Evolutionary conservation across 2,888 invertebrate genomes (phyloP).

Genomic region (Drosophila mettleri): DNA sequence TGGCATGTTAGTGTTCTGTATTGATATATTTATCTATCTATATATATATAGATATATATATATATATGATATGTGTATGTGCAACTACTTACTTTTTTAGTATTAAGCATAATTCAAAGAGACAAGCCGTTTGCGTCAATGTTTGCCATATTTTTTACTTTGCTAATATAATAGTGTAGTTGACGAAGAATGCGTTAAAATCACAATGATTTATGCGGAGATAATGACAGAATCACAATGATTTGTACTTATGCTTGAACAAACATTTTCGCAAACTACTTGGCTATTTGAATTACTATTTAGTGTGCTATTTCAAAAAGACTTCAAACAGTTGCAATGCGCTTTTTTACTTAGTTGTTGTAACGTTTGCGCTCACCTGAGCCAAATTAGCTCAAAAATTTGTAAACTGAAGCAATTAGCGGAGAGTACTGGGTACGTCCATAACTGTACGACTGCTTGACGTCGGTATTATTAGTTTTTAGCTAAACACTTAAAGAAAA

Average conservation of each 20-base stretch:
- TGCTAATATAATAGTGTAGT: slow-evolving; percentile 27
- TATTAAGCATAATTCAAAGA: slow-evolving; percentile 31
- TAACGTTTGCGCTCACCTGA: slow-evolving; percentile 46
- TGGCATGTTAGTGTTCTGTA: slow-evolving; percentile 16
- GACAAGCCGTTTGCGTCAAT: slow-evolving; percentile 10
- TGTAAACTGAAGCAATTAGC: slow-evolving; percentile 76
- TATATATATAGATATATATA: slow-evolving; percentile 11
- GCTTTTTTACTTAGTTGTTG: slow-evolving; percentile 46
- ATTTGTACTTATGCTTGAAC: slow-evolving; percentile 26
- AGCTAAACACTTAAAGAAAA: slow-evolving; percentile 30
- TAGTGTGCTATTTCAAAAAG: slow-evolving; percentile 74
- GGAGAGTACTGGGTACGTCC: slow-evolving; percentile 66
- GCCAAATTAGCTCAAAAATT: slow-evolving; percentile 43
- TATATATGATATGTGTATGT: slow-evolving; percentile 19
- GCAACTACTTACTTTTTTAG: slow-evolving; percentile 39
- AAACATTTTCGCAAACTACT: slow-evolving; percentile 34
- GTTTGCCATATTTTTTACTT: slow-evolving; percentile 38
- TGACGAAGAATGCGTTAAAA: slow-evolving; percentile 1
- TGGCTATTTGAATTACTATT: slow-evolving; percentile 44
- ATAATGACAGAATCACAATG: slow-evolving; percentile 4
- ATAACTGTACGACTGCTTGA: slow-evolving; percentile 57
- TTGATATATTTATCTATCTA: slow-evolving; percentile 31
- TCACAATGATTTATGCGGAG: slow-evolving; percentile 3
- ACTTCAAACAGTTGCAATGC: slow-evolving; percentile 68
- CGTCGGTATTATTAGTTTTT: slow-evolving; percentile 74